Percentiles rank a stretch among this genome's conserved stretches.
These are phyloP conservation scores for Uropetala carovei DNA, from an alignment of 2,888 invertebrate genomes.

Conservation along the genomic window DNA sequence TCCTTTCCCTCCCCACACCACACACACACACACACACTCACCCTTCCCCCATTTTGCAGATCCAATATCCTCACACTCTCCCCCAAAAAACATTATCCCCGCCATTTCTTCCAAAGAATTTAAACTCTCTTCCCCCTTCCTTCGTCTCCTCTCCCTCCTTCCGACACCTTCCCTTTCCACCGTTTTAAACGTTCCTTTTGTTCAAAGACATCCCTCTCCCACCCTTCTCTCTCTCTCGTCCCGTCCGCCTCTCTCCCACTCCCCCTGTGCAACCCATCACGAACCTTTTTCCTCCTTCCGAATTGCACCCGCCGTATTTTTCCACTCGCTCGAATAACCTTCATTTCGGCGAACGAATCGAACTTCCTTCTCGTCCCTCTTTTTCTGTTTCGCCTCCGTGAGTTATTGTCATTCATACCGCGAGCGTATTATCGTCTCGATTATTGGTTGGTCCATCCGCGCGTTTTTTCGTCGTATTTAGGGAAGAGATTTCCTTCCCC, in stretches of 20 bases:
- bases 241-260: not conserved
- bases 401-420: not conserved
- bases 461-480: not conserved
- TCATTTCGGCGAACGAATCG: not conserved
- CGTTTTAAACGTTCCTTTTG: not conserved
- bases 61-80: not conserved
- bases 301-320: not conserved
- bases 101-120: slow-evolving; percentile 1
- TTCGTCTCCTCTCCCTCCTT: not conserved
- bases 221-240: not conserved
- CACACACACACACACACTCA: not conserved
- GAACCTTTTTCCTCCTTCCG: not conserved
- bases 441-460: not conserved
- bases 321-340: not conserved
- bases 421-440: not conserved
- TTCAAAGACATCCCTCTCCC: not conserved
- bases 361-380: not conserved
- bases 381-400: not conserved
- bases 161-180: not conserved
- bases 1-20: not conserved
- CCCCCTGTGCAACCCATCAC: not conserved
- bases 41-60: not conserved
- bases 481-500: not conserved
- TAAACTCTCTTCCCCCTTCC: not conserved
- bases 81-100: slow-evolving; percentile 8